Conservation (phyloP, 2,797 vertebrate species). For the Rhinatrema bivittatum region DNA sequence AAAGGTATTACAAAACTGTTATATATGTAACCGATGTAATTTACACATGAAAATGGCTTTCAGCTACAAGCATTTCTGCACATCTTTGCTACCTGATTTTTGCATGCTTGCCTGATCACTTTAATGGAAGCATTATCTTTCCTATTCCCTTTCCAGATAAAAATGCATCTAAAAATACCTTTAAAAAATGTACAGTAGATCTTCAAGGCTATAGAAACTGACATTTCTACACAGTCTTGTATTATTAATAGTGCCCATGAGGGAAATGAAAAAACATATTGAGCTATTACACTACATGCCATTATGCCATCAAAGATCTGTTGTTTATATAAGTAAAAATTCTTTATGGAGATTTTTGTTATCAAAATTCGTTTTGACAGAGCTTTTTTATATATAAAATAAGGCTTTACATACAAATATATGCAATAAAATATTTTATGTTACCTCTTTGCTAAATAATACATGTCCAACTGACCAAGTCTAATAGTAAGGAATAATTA, state of each 20-base stretch:
- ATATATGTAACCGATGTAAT: slow-evolving; percentile 15
- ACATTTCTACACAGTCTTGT: slow-evolving; percentile 19
- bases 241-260: slow-evolving; percentile 22
- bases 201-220: slow-evolving; percentile 31
- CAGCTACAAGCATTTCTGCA: slow-evolving; percentile 29
- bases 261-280: slow-evolving; percentile 34
- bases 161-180: slow-evolving; percentile 25
- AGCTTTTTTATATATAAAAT: too few relatives aligned
- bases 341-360: slow-evolving; percentile 23
- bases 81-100: slow-evolving; percentile 19
- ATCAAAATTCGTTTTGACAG: slow-evolving; percentile 22
- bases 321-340: slow-evolving; percentile 23
- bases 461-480: too few relatives aligned
- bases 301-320: slow-evolving; percentile 32
- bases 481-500: too few relatives aligned
- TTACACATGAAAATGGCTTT: slow-evolving; percentile 30
- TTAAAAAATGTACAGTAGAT: slow-evolving; percentile 24
- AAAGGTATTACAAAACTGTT: slow-evolving; percentile 10
- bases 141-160: slow-evolving; percentile 31
- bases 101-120: slow-evolving; percentile 34
- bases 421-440: too few relatives aligned
- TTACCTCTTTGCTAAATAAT: too few relatives aligned
- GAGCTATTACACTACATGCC: slow-evolving; percentile 25
- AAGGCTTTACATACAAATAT: too few relatives aligned
- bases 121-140: slow-evolving; percentile 45